Evolutionary conservation across 2,888 invertebrate genomes (phyloP), one percentile per base, ranked within the genome.

Genomic region (Agrotis exclamationis): DNA sequence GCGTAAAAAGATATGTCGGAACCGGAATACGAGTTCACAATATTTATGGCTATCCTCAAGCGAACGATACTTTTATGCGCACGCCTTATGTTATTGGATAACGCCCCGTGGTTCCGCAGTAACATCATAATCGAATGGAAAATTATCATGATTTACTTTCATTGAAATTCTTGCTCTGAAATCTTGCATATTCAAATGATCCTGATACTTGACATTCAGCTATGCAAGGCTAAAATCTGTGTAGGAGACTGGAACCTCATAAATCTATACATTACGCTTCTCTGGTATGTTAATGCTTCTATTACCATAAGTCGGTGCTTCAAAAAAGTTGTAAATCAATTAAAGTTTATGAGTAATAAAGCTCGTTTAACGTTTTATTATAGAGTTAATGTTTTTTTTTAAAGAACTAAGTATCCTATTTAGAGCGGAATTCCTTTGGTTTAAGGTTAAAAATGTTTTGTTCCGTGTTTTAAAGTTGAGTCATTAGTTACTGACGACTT

Each of bases 191-290:
- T 90, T 87, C 84, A 85, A 88, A 87, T 82, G 60, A 68, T 73
- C 73, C 70, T 72, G 84, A 86, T 87, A 88, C 81, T 87, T 90
- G 89, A 87, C 88, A 90, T 90, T 91, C 81, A 80, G 70, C 67
- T 70, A 86, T 74, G 84, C 91, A 92, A 93, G 94, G 92, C 86
- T 87, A 84, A 76, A 87, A 78, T 88, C 83, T 88, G 85, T 88
- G 83, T 84, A 84, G 77, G 77, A 85, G 86, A 84, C 86, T 86
- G 85, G 83, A 88, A 89, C 84, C 85, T 84, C 87, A 91, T 91
- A 89, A 89, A 90, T 90, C 83, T 71, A 79, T 80, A 84, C 69
- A 75, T 74, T 73, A 72, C 71, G 58, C 72, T 51, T 70, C 78
- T 80, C 76, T 80, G 81, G 74, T 85, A 89, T 89, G 87, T 84